phyloP scores from a whole-genome alignment of 2,888 invertebrate genomes.

The Dryobota labecula region DNA sequence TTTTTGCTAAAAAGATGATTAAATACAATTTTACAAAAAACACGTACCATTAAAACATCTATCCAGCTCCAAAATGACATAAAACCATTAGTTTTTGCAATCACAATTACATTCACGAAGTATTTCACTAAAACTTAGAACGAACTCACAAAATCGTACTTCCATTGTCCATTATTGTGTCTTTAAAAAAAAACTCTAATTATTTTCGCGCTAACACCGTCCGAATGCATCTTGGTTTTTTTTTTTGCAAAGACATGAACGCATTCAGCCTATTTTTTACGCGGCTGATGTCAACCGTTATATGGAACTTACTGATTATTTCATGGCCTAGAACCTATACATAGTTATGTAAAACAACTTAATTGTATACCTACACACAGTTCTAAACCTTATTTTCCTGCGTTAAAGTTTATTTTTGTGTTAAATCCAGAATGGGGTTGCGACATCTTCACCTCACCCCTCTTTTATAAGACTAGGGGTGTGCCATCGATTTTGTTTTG shows the following conservation, averaged over 20 bases:
- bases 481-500: slow-evolving; percentile 43
- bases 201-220: slow-evolving; percentile 52
- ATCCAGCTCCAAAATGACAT: slow-evolving; percentile 24
- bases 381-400: slow-evolving; percentile 46
- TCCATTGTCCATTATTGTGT: slow-evolving; percentile 24
- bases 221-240: slow-evolving; percentile 51
- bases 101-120: slow-evolving; percentile 21
- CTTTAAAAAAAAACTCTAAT: slow-evolving; percentile 28
- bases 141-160: slow-evolving; percentile 20
- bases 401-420: slow-evolving; percentile 59
- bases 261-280: slow-evolving; percentile 36
- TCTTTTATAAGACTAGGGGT: slow-evolving; percentile 63
- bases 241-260: slow-evolving; percentile 39
- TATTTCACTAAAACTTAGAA: slow-evolving; percentile 19
- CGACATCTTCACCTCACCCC: slow-evolving; percentile 73
- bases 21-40: not conserved
- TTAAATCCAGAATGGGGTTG: slow-evolving; percentile 63
- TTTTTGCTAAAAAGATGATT: not conserved
- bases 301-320: slow-evolving; percentile 86
- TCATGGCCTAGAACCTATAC: slow-evolving; percentile 76
- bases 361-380: slow-evolving; percentile 62
- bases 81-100: slow-evolving; percentile 45
- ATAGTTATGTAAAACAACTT: slow-evolving; percentile 82
- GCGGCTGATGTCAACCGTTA: slow-evolving; percentile 53
- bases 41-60: slow-evolving; percentile 60